These are phyloP conservation scores for Panurus biarmicus DNA, from an alignment of 2,113 vertebrate species.

Conservation along the genomic window DNA sequence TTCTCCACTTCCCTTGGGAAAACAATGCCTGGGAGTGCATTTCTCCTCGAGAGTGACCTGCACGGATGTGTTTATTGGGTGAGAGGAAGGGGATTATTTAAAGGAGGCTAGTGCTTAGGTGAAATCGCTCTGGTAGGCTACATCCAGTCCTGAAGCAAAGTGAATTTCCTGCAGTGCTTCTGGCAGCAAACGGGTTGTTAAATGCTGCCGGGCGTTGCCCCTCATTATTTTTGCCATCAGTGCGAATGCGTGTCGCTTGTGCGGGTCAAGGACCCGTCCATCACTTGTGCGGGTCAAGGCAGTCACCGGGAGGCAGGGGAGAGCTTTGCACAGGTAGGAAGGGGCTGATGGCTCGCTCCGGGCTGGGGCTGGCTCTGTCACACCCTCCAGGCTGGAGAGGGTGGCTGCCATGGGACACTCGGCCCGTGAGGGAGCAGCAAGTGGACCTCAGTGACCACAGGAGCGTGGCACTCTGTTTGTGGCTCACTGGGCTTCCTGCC, in stretches of 20 bases:
- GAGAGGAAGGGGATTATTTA: neutral
- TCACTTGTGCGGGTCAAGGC: neutral
- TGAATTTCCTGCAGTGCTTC: neutral
- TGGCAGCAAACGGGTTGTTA: neutral
- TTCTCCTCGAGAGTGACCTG: neutral
- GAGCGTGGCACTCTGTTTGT: fast-evolving
- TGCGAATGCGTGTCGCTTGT: neutral
- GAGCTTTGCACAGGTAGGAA: neutral
- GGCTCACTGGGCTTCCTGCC: neutral
- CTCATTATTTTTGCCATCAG: neutral
- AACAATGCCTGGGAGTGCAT: neutral
- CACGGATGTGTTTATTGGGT: neutral
- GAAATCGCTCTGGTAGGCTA: neutral
- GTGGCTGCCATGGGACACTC: fast-evolving
- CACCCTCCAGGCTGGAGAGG: neutral
- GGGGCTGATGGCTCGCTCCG: neutral
- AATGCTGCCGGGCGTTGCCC: neutral
- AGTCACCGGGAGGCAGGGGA: neutral
- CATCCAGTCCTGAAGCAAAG: neutral
- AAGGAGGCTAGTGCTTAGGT: neutral
- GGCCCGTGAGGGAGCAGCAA: fast-evolving
- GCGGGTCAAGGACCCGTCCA: neutral
- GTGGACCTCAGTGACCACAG: fast-evolving
- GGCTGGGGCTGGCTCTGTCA: neutral
- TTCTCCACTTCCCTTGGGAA: neutral